Evolutionary conservation across 2,797 vertebrate genomes (phyloP).

Genomic region (Clamator glandarius): DNA sequence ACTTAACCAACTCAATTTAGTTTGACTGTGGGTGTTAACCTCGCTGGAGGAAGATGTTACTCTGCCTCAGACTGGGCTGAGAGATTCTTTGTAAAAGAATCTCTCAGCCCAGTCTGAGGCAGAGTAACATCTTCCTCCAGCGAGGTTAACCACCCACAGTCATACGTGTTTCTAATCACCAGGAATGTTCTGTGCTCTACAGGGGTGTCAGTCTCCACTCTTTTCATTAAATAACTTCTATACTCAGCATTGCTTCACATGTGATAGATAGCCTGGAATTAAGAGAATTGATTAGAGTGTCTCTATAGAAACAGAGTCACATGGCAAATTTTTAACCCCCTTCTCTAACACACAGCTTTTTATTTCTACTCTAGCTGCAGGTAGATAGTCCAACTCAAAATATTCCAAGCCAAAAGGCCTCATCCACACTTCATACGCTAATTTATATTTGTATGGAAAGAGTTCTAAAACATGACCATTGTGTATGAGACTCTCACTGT

Average conservation of each 20-base stretch:
- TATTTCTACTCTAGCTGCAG: not conserved
- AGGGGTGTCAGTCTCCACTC: not conserved
- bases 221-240: not conserved
- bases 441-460: not conserved
- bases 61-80: not conserved
- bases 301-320: not conserved
- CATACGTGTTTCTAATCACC: not conserved
- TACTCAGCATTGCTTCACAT: not conserved
- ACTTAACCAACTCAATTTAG: not conserved
- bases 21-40: not conserved
- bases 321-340: not conserved
- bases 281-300: not conserved
- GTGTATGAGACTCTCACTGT: not conserved
- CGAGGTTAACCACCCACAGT: no score
- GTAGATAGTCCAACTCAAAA: not conserved
- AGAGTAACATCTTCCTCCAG: no score
- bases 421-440: not conserved
- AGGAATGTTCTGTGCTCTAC: not conserved
- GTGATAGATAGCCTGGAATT: not conserved
- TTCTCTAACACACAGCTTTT: not conserved
- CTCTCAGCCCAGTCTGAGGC: no score
- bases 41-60: not conserved
- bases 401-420: not conserved
- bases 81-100: not conserved
- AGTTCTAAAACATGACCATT: not conserved